These are phyloP conservation scores for Dallia pectoralis DNA, from an alignment of 2,797 vertebrate species.

Conservation along the genomic window DNA sequence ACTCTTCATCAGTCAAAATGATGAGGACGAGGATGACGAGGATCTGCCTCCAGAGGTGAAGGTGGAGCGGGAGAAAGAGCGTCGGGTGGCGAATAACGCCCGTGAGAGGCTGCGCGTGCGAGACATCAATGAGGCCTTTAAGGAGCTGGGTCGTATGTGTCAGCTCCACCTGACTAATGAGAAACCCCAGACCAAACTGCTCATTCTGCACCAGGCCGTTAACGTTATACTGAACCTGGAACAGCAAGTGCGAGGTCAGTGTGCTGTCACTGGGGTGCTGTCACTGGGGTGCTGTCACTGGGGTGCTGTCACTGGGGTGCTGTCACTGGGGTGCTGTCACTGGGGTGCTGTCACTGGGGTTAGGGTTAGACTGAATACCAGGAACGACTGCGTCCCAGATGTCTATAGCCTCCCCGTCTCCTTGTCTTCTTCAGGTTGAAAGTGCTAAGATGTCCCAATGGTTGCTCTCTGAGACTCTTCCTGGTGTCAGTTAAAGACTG, in stretches of 20 bases:
- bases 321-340: conserved; percentile 69
- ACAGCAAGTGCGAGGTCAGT: conserved; percentile 99
- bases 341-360: conserved; percentile 71
- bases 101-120: conserved; percentile 94
- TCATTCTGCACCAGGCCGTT: conserved; percentile 98
- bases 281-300: conserved; percentile 70
- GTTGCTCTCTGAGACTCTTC: background rate
- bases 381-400: conserved; percentile 52
- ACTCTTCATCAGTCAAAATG: conserved; percentile 60
- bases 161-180: conserved; percentile 97
- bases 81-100: conserved; percentile 96
- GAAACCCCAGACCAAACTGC: conserved; percentile 99
- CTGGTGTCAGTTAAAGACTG: background rate
- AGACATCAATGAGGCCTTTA: conserved; percentile 99
- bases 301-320: conserved; percentile 70
- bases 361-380: conserved; percentile 23
- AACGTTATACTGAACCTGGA: conserved; percentile 98
- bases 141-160: conserved; percentile 98
- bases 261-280: conserved; percentile 70
- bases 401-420: conserved; percentile 49
- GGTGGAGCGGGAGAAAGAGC: conserved; percentile 96
- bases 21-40: conserved; percentile 78
- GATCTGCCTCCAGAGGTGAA: conserved; percentile 97
- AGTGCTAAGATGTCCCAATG: background rate
- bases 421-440: background rate